Percentiles rank a stretch among this genome's conserved stretches.
These are phyloP conservation scores for Mellilla xanthometata DNA, from an alignment of 2,888 invertebrate species.

Conservation along the genomic window DNA sequence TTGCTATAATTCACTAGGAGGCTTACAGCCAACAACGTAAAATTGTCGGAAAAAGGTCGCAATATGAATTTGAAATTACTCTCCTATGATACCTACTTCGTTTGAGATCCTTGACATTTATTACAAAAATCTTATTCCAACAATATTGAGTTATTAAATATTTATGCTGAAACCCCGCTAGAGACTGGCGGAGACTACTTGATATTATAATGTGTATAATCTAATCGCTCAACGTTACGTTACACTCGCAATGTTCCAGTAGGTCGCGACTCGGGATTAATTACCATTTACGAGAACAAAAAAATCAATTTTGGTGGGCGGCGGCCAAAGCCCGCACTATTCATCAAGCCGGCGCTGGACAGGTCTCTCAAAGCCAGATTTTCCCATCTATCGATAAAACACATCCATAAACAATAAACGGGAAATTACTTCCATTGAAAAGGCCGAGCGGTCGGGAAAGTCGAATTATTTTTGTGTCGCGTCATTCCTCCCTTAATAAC, in stretches of 20 bases:
- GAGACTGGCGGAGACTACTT: constrained; percentile 10
- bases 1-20: constrained; percentile 49
- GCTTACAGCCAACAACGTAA: constrained; percentile 36
- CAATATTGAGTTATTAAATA: constrained; percentile 15
- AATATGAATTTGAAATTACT: constrained; percentile 40
- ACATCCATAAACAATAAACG: constrained; percentile 34
- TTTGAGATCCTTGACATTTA: constrained; percentile 22
- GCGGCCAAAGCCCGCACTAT: constrained; percentile 8
- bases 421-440: constrained; percentile 32
- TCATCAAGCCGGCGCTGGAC: constrained; percentile 19
- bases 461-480: constrained; percentile 19
- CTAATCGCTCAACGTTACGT: constrained; percentile 9
- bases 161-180: constrained; percentile 6
- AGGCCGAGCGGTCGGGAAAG: constrained; percentile 18
- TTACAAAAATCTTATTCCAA: constrained; percentile 19
- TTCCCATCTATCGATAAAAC: constrained; percentile 23
- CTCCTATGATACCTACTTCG: constrained; percentile 15
- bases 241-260: constrained; percentile 5
- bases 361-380: constrained; percentile 11
- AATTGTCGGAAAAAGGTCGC: constrained; percentile 37
- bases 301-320: constrained; percentile 10
- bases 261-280: constrained; percentile 10
- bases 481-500: constrained; percentile 20
- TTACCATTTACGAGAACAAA: constrained; percentile 14
- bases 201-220: constrained; percentile 14